Conservation (phyloP, 2,113 vertebrate genomes). For the Osmerus eperlanus region DNA sequence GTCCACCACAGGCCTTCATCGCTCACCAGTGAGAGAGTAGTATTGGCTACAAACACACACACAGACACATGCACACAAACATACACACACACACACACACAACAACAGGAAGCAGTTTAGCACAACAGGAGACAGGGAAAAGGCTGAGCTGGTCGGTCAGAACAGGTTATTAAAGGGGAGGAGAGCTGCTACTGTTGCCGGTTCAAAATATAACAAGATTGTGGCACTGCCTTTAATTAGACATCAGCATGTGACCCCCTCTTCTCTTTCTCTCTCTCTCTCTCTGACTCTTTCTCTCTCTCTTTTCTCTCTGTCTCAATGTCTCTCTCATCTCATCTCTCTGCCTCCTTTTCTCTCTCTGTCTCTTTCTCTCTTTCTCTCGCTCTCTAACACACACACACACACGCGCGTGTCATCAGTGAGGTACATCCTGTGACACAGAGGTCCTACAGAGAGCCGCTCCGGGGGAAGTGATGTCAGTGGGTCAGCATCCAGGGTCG, state of each 20-base stretch:
- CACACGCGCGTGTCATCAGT: not conserved
- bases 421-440: no score
- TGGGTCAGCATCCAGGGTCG: no score
- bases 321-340: not conserved
- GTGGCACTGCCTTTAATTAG: conserved; percentile 49
- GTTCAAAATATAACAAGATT: conserved; percentile 31
- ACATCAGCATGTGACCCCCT: conserved; percentile 35
- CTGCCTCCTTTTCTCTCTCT: conserved; percentile 8
- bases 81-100: conserved; percentile 23
- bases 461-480: no score
- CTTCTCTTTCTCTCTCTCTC: not conserved
- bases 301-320: not conserved
- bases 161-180: conserved; percentile 39
- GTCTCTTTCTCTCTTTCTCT: conserved; percentile 10
- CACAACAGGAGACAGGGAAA: conserved; percentile 39
- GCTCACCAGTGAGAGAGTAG: not conserved
- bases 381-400: conserved; percentile 1
- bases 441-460: no score
- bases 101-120: conserved; percentile 26
- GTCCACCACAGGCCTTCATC: not conserved
- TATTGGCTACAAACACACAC: not conserved
- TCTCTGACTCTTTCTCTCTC: not conserved
- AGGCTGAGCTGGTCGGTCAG: conserved; percentile 40
- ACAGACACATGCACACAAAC: not conserved
- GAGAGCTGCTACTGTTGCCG: conserved; percentile 21